Conservation (phyloP, 1,140 invertebrate genomes). For the Onthophagus taurus region DNA sequence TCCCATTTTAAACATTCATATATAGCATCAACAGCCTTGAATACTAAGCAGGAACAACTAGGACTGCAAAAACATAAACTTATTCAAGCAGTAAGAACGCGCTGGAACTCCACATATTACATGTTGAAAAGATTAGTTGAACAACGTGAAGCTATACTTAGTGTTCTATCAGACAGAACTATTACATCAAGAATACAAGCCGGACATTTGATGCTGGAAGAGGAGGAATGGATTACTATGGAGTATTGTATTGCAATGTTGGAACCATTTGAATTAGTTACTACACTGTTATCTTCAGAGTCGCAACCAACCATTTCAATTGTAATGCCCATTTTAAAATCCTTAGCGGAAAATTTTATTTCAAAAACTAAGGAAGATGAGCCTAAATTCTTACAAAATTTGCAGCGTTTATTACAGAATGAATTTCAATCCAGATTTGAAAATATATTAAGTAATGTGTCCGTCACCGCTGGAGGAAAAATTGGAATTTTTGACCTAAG, state of each 20-base stretch:
- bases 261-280: constrained; percentile 16
- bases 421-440: no score
- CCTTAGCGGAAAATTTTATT: not conserved
- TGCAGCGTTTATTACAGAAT: no score
- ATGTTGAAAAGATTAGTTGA: constrained; percentile 16
- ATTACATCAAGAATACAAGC: not conserved
- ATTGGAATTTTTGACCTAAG: not conserved
- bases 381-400: no score
- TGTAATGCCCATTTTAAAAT: not conserved
- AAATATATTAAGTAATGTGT: no score
- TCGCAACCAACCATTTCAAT: not conserved
- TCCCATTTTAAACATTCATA: constrained; percentile 2
- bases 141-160: constrained; percentile 10
- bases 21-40: not conserved
- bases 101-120: constrained; percentile 15
- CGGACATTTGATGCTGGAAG: not conserved
- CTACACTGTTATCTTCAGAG: not conserved
- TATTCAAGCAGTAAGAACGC: constrained; percentile 9
- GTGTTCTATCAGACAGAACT: constrained; percentile 1
- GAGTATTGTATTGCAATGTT: constrained; percentile 12
- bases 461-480: no score
- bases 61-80: constrained; percentile 10
- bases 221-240: constrained; percentile 4
- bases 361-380: not conserved
- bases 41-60: not conserved